Evolutionary conservation across 2,113 vertebrate species (phyloP).

Genomic region (Caretta caretta): DNA sequence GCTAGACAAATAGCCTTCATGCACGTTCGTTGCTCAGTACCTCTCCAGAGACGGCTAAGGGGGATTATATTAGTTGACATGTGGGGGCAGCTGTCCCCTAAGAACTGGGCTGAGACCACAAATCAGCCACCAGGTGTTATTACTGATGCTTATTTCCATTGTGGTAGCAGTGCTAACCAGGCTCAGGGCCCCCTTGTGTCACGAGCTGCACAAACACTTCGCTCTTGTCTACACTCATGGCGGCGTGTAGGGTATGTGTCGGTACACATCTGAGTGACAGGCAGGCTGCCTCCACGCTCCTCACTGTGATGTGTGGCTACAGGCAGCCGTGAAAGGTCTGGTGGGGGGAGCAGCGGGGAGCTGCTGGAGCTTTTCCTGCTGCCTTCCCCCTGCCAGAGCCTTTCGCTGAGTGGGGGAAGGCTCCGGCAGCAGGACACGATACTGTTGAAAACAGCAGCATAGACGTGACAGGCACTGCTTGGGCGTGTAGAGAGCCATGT

Average conservation of each 20-base stretch:
- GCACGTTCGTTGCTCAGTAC: neutral
- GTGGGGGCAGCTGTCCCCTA: neutral
- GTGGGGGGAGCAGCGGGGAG: no score
- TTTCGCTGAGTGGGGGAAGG: neutral
- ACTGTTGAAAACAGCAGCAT: neutral
- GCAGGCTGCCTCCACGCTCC: neutral
- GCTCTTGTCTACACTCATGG: neutral
- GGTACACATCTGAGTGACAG: neutral
- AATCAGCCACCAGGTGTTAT: neutral
- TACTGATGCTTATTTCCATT: neutral
- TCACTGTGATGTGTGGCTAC: neutral
- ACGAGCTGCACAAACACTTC: neutral
- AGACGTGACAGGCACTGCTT: neutral
- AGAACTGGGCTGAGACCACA: neutral
- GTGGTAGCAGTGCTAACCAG: neutral
- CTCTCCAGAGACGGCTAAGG: neutral
- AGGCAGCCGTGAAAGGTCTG: neutral
- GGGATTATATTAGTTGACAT: neutral
- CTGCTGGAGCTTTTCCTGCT: neutral
- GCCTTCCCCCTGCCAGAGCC: neutral
- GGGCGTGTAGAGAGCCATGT: neutral
- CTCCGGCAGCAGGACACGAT: no score
- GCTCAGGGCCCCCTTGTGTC: neutral
- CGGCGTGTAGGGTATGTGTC: no score
- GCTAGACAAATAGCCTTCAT: neutral